Evolutionary conservation across 2,888 invertebrate species (phyloP), one percentile per base, ranked within the genome.

Genomic region (Coelinius sp.): DNA sequence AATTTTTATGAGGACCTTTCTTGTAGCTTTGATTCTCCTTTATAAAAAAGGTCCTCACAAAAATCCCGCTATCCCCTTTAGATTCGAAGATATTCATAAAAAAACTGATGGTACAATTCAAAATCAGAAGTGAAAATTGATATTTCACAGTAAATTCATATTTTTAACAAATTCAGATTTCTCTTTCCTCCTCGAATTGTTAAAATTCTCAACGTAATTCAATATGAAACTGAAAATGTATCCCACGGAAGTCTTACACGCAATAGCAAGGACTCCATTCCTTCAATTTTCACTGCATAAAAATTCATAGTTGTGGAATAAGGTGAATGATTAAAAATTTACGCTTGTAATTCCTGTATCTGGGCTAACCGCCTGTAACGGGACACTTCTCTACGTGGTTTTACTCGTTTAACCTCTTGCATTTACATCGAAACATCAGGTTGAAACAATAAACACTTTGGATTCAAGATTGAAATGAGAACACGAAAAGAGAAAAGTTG

Each of bases 321-420:
- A 71, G 63, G 64, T 69, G 63, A 64, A 70, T 80, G 80, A 84
- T 84, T 83, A 84, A 84, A 84, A 85, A 85, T 85, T 84, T 81
- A 82, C 80, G 83, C 82, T 80, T 83, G 84, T 84, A 83, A 84
- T 81, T 80, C 81, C 46, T 84, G 84, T 85, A 85, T 85, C 83
- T 85, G 82, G 85, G 84, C 82, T 85, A 80, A 76, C 62, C 75
- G 67, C 72, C 64, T 78, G 81, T 85, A 85, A 85, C 85, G 85
- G 85, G 84, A 85, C 78, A 83, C 70, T 73, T 80, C 78, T 83
- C 81, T 80, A 81, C 82, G 82, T 78, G 82, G 78, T 79, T 73
- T 69, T 69, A 62, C 44, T 38, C 24, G 38, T 41, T 41, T 63
- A 38, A 24, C 63, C 41, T 63, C 41, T n/a, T 12, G 24, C 41